Conservation (phyloP, 2,113 vertebrate genomes). For the Misgurnus mizolepis region DNA sequence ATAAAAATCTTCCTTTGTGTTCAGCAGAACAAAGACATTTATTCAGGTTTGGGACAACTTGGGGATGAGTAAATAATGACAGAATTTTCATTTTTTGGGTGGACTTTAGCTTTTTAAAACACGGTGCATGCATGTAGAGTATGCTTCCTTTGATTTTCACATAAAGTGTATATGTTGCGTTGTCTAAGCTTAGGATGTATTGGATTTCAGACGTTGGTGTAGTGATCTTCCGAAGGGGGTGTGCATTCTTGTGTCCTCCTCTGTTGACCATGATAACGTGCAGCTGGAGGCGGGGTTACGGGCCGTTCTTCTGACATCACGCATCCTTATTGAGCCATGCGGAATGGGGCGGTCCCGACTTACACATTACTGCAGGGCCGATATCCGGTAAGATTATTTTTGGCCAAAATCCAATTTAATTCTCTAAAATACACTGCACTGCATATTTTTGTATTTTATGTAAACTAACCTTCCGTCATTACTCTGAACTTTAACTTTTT, state of each 20-base stretch:
- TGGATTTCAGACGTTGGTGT: constrained; percentile 74
- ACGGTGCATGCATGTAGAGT: background rate
- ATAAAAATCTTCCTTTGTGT: too few relatives aligned
- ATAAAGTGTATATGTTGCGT: background rate
- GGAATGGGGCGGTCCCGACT: constrained; percentile 76
- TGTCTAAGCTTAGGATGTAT: background rate
- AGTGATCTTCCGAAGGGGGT: constrained; percentile 75
- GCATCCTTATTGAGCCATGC: constrained; percentile 81
- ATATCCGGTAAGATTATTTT: constrained; percentile 76
- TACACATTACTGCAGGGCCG: constrained; percentile 83
- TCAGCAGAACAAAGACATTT: too few relatives aligned
- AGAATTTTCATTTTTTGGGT: too few relatives aligned
- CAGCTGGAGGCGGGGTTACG: constrained; percentile 73
- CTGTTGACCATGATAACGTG: constrained; percentile 78
- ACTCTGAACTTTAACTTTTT: background rate
- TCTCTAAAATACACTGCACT: background rate
- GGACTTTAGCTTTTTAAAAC: too few relatives aligned
- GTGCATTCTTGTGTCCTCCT: constrained; percentile 78
- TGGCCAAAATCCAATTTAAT: background rate
- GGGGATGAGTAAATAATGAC: too few relatives aligned
- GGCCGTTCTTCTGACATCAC: constrained; percentile 79
- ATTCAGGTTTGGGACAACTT: too few relatives aligned
- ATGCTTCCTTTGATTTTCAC: background rate
- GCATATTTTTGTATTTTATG: background rate
- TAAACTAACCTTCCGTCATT: background rate